Percentiles rank a stretch among this genome's conserved stretches.
Evolutionary conservation across 2,888 invertebrate species (phyloP).

Genomic region (Drosophila quinaria): DNA sequence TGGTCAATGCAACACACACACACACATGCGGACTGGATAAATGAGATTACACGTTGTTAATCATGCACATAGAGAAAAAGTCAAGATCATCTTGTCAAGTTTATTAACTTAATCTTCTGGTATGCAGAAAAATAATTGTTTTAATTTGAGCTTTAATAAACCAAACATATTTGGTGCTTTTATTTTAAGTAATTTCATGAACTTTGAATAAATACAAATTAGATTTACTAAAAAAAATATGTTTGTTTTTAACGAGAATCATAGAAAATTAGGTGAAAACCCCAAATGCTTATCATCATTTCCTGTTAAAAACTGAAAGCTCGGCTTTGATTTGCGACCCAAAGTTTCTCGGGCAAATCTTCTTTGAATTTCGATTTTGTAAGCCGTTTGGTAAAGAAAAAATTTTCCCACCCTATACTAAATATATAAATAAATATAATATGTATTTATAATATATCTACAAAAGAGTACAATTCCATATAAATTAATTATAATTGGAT

Average conservation of each 20-base stretch:
- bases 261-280: too few relatives aligned
- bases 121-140: neutral
- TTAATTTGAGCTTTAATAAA: neutral
- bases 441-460: too few relatives aligned
- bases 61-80: slow-evolving; percentile 37
- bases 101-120: neutral
- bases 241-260: too few relatives aligned
- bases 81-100: slow-evolving; percentile 1
- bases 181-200: too few relatives aligned
- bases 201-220: neutral
- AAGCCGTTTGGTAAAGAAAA: too few relatives aligned
- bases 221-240: too few relatives aligned
- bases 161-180: too few relatives aligned
- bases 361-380: too few relatives aligned
- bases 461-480: neutral
- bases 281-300: neutral
- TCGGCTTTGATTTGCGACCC: too few relatives aligned
- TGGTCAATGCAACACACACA: slow-evolving; percentile 13
- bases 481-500: neutral
- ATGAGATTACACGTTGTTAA: slow-evolving; percentile 3
- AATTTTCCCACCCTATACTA: too few relatives aligned
- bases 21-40: neutral
- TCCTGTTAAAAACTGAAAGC: too few relatives aligned
- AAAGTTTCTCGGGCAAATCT: neutral
- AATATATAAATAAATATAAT: too few relatives aligned